Base-by-base conservation (phyloP, 2,888 invertebrate species). In the Meganola albula region DNA sequence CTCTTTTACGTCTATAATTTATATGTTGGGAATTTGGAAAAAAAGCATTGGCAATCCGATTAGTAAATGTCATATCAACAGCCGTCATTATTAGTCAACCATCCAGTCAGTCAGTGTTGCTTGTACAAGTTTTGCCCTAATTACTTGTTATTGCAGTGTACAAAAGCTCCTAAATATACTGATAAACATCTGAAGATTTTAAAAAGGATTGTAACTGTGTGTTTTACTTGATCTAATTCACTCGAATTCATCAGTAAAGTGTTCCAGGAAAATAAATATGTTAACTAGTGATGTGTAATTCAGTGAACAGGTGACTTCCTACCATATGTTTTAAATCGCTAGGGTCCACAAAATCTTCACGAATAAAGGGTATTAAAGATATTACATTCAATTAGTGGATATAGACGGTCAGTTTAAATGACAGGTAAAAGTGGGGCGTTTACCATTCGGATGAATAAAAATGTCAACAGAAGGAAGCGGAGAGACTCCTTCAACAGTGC, bases 391-490 rank as follows among this genome's bases (percentile, higher is more conserved):
- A 56, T 60, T 53, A 45, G 52, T 58, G 60, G 45, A 55, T 54
- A 51, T 62, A 60, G 48, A 60, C 44, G 58, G 55, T 50, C 54
- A 56, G 73, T 77, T 78, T 85, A 82, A 83, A 85, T 84, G 84
- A 82, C 66, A 78, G 74, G 71, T 65, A 72, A 63, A 61, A 68
- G 68, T 58, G 53, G 57, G 53, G 59, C 49, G 56, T 63, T 64
- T 64, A 58, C 66, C 65, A 78, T 80, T 61, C 85, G 89, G 87
- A 90, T 90, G 89, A 85, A 77, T 87, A 87, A 90, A 87, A 79
- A 91, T 91, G 91, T 90, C 90, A 86, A 87, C 88, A 84, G 87
- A 87, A 84, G 89, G 87, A 78, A 88, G 88, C 80, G 89, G 89
- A 87, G 87, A 87, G 74, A 86, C 78, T 71, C 76, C 83, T 68